Conservation (phyloP, 2,113 vertebrate species). For the Chloropsis hardwickii region DNA sequence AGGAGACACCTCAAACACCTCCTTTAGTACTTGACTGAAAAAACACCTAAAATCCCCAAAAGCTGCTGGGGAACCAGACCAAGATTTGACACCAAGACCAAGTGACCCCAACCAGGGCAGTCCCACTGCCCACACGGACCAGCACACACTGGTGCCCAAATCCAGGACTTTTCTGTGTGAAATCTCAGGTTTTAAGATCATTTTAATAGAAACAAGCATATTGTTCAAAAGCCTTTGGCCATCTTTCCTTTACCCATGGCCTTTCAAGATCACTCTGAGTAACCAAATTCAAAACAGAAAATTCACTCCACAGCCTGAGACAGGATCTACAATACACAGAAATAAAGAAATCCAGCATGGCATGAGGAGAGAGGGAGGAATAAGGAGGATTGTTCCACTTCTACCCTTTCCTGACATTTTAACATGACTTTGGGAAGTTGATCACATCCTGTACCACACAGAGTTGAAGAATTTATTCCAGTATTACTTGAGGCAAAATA, state of each 20-base stretch:
- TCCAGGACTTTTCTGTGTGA: rapidly evolving
- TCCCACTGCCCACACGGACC: rapidly evolving
- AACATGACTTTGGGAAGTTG: neutral
- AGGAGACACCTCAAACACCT: neutral
- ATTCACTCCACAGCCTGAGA: neutral
- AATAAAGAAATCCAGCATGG: neutral
- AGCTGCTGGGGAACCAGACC: neutral
- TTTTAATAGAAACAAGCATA: neutral
- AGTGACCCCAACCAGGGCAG: rapidly evolving
- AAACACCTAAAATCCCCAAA: neutral
- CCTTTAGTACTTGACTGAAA: neutral
- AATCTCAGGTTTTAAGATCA: neutral
- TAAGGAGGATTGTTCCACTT: neutral
- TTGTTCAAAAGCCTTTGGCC: neutral
- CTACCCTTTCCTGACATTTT: neutral
- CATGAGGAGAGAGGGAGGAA: neutral
- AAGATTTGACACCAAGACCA: neutral
- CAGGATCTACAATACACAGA: neutral
- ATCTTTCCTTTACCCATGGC: neutral
- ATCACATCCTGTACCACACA: neutral
- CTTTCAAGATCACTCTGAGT: neutral
- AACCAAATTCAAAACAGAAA: neutral
- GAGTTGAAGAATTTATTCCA: neutral
- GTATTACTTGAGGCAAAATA: rapidly evolving
- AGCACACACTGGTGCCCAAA: neutral